These are phyloP conservation scores for Linepithema humile DNA, from an alignment of 1,140 invertebrate genomes.

Conservation along the genomic window DNA sequence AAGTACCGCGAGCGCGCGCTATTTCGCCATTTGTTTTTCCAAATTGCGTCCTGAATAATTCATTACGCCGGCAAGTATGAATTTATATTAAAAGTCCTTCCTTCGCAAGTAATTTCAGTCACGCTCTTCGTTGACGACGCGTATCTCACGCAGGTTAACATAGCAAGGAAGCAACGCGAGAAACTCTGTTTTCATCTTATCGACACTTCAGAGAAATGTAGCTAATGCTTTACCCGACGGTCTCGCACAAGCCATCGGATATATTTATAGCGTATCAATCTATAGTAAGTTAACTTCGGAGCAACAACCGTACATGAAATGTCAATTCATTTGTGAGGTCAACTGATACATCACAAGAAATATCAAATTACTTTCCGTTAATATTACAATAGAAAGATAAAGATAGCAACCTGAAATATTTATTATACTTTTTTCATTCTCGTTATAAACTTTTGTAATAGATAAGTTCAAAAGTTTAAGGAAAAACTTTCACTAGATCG, in stretches of 20 bases:
- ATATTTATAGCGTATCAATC: not conserved
- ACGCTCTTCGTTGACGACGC: conserved; percentile 26
- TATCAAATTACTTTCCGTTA: not conserved
- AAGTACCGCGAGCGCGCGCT: not conserved
- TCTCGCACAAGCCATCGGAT: not conserved
- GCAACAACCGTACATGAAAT: not conserved
- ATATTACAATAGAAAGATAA: not conserved
- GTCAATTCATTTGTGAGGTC: not conserved
- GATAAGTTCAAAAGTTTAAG: not conserved
- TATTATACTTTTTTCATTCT: not conserved
- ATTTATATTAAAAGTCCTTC: conserved; percentile 75
- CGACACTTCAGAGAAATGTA: not conserved
- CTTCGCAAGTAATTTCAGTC: conserved; percentile 63
- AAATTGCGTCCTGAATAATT: conserved; percentile 75
- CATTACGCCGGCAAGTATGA: conserved; percentile 67
- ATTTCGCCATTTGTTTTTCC: conserved; percentile 71
- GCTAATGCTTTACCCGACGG: not conserved
- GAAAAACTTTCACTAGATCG: not conserved
- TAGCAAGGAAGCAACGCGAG: not conserved
- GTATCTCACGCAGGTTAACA: not conserved
- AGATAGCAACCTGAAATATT: not conserved
- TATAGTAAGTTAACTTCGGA: not conserved
- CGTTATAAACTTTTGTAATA: not conserved
- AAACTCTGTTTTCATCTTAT: conserved; percentile 20
- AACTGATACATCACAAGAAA: too few species aligned